Percentiles rank a stretch among this genome's conserved stretches.
phyloP scores from a whole-genome alignment of 2,888 invertebrate genomes.

The Drosophila testacea region DNA sequence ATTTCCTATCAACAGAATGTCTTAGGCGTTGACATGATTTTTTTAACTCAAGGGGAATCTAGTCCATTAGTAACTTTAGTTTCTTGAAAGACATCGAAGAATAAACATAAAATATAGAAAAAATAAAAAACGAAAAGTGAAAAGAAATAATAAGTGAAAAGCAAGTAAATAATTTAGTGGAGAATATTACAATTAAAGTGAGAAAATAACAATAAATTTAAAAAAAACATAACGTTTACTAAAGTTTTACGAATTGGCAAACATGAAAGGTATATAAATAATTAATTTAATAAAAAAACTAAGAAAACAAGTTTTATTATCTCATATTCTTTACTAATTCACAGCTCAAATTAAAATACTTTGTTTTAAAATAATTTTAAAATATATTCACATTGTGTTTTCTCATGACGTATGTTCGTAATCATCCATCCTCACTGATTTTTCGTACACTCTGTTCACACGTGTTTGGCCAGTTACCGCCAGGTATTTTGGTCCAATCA shows the following conservation, averaged over 20 bases:
- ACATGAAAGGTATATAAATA: constrained; percentile 2
- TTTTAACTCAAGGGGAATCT: background rate
- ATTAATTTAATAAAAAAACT: too few relatives aligned
- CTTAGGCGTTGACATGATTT: background rate
- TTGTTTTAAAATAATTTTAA: background rate
- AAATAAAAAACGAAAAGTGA: background rate
- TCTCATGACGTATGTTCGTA: too few relatives aligned
- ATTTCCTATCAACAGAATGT: constrained; percentile 3
- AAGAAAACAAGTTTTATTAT: too few relatives aligned
- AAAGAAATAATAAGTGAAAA: background rate
- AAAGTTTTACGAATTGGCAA: background rate
- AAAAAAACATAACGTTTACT: background rate
- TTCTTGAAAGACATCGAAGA: background rate
- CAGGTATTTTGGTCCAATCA: background rate
- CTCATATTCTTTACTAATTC: too few relatives aligned
- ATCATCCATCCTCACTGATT: background rate
- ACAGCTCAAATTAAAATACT: background rate
- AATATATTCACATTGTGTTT: too few relatives aligned
- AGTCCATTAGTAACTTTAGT: constrained; percentile 11
- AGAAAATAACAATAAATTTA: background rate
- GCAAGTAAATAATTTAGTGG: background rate
- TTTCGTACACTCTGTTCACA: too few relatives aligned
- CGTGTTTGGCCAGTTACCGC: background rate
- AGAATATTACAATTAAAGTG: background rate
- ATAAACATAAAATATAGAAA: background rate